Evolutionary conservation across 1,140 invertebrate species (phyloP).

Genomic region (Rhagoletis zephyria): DNA sequence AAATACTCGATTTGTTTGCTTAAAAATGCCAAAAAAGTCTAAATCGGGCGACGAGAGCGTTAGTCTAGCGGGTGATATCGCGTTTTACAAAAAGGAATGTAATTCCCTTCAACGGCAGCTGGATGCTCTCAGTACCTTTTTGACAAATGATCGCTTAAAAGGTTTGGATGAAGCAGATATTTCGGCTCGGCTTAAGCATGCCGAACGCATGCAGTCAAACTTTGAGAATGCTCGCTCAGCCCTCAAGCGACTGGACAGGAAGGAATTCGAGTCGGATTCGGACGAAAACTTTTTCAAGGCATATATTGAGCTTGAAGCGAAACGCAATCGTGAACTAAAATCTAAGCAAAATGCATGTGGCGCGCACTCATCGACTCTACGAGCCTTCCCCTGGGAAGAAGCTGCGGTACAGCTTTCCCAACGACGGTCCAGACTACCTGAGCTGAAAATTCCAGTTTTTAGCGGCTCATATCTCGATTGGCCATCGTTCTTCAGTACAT

Average conservation of each 20-base stretch:
- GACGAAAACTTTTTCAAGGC: not conserved
- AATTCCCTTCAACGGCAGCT: not conserved
- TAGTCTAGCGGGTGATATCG: not conserved
- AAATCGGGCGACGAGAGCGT: not conserved
- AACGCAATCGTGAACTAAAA: not conserved
- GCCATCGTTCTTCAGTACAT: conserved; percentile 29
- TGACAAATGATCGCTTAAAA: not conserved
- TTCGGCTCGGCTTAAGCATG: not conserved
- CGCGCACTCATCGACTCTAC: not conserved
- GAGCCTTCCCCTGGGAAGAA: not conserved
- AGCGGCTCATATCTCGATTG: conserved; percentile 33
- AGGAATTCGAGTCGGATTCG: not conserved
- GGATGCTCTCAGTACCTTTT: not conserved
- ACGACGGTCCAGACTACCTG: conserved; percentile 8
- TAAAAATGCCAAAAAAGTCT: not conserved
- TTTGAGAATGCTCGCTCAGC: not conserved
- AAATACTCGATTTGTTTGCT: too few species aligned
- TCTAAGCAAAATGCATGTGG: not conserved
- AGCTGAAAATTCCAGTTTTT: conserved; percentile 41
- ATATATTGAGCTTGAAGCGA: not conserved
- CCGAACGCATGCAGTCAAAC: not conserved
- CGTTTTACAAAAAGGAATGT: not conserved
- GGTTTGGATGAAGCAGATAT: not conserved
- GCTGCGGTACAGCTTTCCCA: not conserved
- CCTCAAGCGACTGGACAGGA: not conserved